phyloP scores from a whole-genome alignment of 2,888 invertebrate genomes.

The Campoplex capitator region DNA sequence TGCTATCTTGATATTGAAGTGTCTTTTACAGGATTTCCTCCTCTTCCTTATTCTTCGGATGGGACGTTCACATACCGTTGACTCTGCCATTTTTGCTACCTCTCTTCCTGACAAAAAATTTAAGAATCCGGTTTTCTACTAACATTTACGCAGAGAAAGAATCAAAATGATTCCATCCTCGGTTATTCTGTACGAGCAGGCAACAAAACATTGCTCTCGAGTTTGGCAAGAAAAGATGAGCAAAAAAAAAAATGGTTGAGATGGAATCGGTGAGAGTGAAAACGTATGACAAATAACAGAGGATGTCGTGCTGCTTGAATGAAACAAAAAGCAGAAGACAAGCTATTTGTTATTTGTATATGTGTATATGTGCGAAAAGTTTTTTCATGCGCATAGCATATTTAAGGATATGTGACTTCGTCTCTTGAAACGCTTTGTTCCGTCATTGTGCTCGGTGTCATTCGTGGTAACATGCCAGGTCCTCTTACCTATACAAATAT shows the following conservation, averaged over 20 bases:
- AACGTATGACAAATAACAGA: constrained; percentile 83
- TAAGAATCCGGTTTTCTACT: neutral
- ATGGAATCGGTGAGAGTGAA: constrained; percentile 82
- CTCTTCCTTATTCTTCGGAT: neutral
- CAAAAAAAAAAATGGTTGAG: constrained; percentile 83
- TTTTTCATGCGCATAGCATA: neutral
- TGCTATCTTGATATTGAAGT: too few relatives aligned
- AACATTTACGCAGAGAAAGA: neutral
- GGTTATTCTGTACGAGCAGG: constrained; percentile 5
- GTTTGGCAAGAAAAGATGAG: constrained; percentile 56
- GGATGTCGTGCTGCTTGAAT: constrained; percentile 80
- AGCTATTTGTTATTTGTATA: constrained; percentile 4
- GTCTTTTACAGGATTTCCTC: neutral
- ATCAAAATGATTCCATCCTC: constrained; percentile 28
- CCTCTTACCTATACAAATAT: neutral
- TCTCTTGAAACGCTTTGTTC: constrained; percentile 80
- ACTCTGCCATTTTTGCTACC: neutral
- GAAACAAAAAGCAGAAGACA: constrained; percentile 78
- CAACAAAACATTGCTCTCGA: constrained; percentile 19
- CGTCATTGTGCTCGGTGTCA: constrained; percentile 83
- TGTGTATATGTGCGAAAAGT: neutral
- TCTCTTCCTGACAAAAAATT: neutral
- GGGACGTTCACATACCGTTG: neutral
- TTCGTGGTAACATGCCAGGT: constrained; percentile 77
- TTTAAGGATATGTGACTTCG: constrained; percentile 61